These are phyloP conservation scores for Spinibarbus caldwelli DNA, from an alignment of 2,797 vertebrate genomes.

Conservation along the genomic window DNA sequence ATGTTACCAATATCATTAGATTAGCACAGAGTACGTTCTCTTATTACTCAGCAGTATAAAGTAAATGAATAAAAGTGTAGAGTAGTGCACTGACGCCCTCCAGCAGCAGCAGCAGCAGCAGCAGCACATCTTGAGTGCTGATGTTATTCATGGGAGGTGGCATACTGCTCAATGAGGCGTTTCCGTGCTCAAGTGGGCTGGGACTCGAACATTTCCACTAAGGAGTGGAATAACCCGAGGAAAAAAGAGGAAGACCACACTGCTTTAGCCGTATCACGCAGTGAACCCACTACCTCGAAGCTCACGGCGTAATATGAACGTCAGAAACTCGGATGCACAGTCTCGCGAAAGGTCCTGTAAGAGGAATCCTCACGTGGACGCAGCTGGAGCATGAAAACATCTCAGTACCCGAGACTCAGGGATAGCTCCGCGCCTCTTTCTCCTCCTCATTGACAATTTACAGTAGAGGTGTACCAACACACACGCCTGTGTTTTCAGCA, in stretches of 20 bases:
- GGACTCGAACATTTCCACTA: constrained; percentile 30
- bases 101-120: neutral
- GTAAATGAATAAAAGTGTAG: neutral
- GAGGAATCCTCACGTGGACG: constrained; percentile 44
- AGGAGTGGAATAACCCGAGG: constrained; percentile 35
- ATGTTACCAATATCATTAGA: neutral
- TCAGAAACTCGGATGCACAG: constrained; percentile 26
- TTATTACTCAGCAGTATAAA: neutral
- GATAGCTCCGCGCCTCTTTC: constrained; percentile 51
- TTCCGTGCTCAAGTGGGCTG: constrained; percentile 40
- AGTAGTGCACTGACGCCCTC: no score
- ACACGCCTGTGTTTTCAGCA: constrained; percentile 41
- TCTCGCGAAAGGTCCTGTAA: constrained; percentile 46
- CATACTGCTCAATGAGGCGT: constrained; percentile 46
- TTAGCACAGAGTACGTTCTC: neutral
- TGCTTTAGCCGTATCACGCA: constrained; percentile 42
- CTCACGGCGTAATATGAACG: constrained; percentile 30
- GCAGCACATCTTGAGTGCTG: constrained; percentile 16
- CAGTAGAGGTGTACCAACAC: constrained; percentile 31
- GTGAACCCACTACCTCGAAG: constrained; percentile 23
- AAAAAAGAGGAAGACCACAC: constrained; percentile 23
- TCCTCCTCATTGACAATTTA: neutral
- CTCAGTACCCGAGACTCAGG: constrained; percentile 52
- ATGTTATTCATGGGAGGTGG: constrained; percentile 39
- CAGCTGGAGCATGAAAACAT: constrained; percentile 54